These are phyloP conservation scores for Sebastes vulpes DNA, from an alignment of 2,797 vertebrate genomes.

Conservation along the genomic window DNA sequence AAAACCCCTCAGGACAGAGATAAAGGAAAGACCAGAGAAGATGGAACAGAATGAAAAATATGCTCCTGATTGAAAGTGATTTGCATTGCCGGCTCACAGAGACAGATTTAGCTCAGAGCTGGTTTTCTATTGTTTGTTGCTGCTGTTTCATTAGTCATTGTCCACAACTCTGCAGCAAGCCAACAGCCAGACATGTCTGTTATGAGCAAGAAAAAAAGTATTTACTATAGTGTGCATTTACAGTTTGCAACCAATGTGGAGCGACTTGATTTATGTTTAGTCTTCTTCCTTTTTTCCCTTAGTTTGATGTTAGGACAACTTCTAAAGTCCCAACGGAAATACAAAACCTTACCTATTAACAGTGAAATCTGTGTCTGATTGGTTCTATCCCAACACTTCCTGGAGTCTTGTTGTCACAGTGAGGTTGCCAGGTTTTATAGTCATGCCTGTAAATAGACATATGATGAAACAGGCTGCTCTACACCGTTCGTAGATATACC, in stretches of 20 bases:
- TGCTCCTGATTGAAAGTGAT: background rate
- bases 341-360: too few species aligned
- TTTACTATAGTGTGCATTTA: background rate
- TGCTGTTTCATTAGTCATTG: background rate
- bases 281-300: background rate
- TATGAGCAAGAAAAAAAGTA: background rate
- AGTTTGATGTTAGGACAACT: background rate
- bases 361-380: background rate
- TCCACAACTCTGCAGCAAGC: background rate
- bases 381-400: background rate
- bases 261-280: too few species aligned
- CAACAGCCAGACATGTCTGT: background rate
- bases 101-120: background rate
- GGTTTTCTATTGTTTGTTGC: background rate
- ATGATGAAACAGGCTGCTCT: too few species aligned
- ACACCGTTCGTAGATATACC: too few species aligned
- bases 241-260: background rate
- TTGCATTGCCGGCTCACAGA: background rate
- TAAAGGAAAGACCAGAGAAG: background rate
- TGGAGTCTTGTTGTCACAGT: too few species aligned
- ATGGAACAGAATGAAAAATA: background rate
- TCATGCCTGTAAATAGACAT: too few species aligned
- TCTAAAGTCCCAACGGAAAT: too few species aligned
- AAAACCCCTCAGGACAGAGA: conserved; percentile 27
- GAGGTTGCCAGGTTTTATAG: too few species aligned